Evolutionary conservation across 2,113 vertebrate species (phyloP).

Genomic region (Hypocryptadius cinnamomeus): DNA sequence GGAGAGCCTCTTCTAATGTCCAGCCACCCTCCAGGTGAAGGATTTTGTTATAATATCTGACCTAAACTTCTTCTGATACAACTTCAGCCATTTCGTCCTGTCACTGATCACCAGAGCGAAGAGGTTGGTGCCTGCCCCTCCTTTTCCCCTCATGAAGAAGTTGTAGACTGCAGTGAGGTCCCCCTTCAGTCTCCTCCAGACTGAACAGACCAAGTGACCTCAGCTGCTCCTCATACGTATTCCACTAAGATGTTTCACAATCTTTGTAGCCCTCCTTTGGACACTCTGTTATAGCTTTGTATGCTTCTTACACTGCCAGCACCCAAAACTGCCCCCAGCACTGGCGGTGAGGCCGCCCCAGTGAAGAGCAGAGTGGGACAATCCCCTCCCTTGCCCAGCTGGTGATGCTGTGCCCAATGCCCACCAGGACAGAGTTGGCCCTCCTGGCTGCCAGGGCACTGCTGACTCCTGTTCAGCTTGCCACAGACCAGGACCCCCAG

Average conservation of each 20-base stretch:
- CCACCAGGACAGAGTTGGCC: fast-evolving
- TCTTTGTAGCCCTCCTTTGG: not conserved
- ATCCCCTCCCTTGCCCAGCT: not conserved
- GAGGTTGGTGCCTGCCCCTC: not conserved
- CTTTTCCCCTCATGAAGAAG: not conserved
- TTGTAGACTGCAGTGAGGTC: not conserved
- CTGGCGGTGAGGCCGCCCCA: not conserved
- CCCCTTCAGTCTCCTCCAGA: not conserved
- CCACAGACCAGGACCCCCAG: fast-evolving
- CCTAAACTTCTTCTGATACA: not conserved
- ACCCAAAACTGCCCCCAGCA: not conserved
- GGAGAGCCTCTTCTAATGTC: not conserved
- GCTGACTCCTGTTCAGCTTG: not conserved
- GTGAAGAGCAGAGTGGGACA: not conserved
- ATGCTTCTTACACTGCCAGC: not conserved
- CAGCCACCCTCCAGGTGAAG: not conserved
- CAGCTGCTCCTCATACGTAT: fast-evolving
- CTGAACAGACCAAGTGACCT: not conserved
- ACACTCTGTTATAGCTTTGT: not conserved
- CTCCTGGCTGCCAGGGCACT: not conserved
- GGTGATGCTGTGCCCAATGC: not conserved
- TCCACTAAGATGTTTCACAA: not conserved
- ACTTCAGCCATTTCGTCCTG: not conserved
- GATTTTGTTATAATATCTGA: not conserved
- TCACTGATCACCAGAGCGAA: not conserved